Evolutionary conservation across 2,888 invertebrate genomes (phyloP), one percentile per base, ranked within the genome.

Genomic region (Trichopoda pennipes): DNA sequence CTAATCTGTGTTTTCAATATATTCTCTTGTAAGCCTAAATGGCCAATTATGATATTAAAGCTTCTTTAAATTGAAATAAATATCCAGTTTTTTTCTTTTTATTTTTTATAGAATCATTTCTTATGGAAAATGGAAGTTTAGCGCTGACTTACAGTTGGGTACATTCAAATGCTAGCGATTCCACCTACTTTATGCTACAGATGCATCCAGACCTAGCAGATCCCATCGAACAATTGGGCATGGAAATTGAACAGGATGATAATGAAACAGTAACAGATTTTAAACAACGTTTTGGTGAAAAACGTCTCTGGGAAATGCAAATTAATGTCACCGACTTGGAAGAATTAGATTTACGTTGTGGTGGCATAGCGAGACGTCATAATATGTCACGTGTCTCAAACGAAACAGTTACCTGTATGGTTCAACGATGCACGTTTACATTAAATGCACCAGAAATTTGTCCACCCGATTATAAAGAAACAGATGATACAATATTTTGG

Each of bases 401-500:
- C 56, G 91, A 94, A 85, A 93, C 95, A 1, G 93, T 93, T 6
- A 94, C 94, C 86, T 96, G 95, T 87, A 95, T 95, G 93, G 93
- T 95, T 63, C 95, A 95, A 88, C 94, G 94, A 88, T 96, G 95
- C 89, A 93, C 94, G 82, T 96, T 96, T 88, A 93, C 94, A 91
- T 92, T 93, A 87, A 95, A 95, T 86, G 95, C 95, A 12, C 95
- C 95, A 21, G 94, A 94, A 89, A 93, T 95, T 83, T 96, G 96
- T 87, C 95, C 95, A 58, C 95, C 95, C 17, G 95, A 95, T 90
- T 96, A 95, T 87, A 95, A 94, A 89, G 95, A 95, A 87, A 95
- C 94, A 75, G 95, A 95, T 84, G 95, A 95, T 87, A 94, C 93
- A 85, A 94, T 95, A 2, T 97, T 97, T 89, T 96, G 96, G 94